A percentile compares a stretch with the other conserved stretches of the same genome.
Evolutionary conservation across 2,797 vertebrate genomes (phyloP).

Genomic region (Antennarius maculatus): DNA sequence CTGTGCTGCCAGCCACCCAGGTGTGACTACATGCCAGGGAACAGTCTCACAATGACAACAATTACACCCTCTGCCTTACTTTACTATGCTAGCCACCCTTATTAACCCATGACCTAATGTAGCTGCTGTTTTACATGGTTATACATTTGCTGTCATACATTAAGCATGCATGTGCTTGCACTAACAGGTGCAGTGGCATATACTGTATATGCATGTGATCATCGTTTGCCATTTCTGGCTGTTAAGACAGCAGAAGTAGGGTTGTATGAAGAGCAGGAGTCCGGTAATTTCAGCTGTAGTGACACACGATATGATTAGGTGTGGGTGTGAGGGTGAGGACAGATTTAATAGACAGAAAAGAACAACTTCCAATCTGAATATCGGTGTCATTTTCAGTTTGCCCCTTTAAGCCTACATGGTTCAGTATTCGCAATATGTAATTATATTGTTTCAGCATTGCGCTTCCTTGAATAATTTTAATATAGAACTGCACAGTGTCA

Average conservation of each 20-base stretch:
- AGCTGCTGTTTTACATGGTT: slow-evolving; percentile 21
- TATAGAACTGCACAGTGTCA: background rate
- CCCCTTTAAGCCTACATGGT: background rate
- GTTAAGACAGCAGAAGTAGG: background rate
- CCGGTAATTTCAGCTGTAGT: slow-evolving; percentile 2
- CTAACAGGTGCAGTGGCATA: slow-evolving; percentile 3
- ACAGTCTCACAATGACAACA: slow-evolving; percentile 71
- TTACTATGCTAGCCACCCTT: slow-evolving; percentile 42
- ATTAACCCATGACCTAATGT: slow-evolving; percentile 50
- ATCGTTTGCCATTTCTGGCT: background rate
- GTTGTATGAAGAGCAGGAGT: background rate
- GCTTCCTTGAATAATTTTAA: slow-evolving; percentile 16
- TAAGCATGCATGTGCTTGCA: background rate
- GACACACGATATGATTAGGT: slow-evolving; percentile 8
- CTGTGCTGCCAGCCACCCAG: slow-evolving; percentile 71
- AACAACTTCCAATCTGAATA: slow-evolving; percentile 23
- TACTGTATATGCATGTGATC: background rate
- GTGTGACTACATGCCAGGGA: slow-evolving; percentile 82
- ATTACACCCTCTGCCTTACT: slow-evolving; percentile 70
- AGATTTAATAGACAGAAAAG: slow-evolving; percentile 32
- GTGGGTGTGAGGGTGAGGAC: slow-evolving; percentile 22
- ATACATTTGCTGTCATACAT: slow-evolving; percentile 19
- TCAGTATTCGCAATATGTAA: background rate
- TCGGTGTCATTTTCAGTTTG: slow-evolving; percentile 12
- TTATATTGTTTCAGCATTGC: background rate